Evolutionary conservation across 1,140 invertebrate species (phyloP).

Genomic region (Aphelenchoides avenae): DNA sequence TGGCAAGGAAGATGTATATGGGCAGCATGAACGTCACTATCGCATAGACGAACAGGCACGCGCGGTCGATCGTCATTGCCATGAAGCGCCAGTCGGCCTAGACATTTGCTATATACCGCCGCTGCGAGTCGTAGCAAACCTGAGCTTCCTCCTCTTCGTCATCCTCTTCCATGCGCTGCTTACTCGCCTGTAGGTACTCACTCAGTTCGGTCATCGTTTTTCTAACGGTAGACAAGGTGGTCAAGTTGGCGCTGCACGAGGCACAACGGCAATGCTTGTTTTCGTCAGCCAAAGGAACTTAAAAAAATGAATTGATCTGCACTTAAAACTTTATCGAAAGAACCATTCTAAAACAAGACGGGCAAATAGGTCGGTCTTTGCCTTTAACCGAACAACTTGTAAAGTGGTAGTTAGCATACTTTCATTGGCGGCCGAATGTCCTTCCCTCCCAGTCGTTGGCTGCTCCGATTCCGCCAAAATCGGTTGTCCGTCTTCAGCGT

Average conservation of each 20-base stretch:
- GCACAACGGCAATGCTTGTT: no score
- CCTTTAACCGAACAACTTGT: conserved; percentile 14
- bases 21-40: conserved; percentile 15
- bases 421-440: no score
- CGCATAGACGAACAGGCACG: conserved; percentile 30
- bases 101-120: no score
- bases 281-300: no score
- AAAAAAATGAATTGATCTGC: background rate
- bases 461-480: no score
- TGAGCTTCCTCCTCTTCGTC: conserved; percentile 34
- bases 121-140: no score
- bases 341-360: background rate
- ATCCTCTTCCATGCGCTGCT: conserved; percentile 34
- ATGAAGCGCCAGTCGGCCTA: conserved; percentile 31
- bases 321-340: background rate
- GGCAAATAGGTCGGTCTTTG: conserved; percentile 8
- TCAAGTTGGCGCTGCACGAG: background rate
- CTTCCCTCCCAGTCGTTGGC: no score
- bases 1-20: conserved; percentile 15
- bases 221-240: conserved; percentile 20
- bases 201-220: conserved; percentile 25
- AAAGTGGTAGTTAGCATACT: no score
- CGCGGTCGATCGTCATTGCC: conserved; percentile 30
- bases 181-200: conserved; percentile 22
- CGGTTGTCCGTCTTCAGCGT: no score